Evolutionary conservation across 2,113 vertebrate genomes (phyloP), one percentile per base, ranked within the genome.

Genomic region (Proterorhinus semilunaris): DNA sequence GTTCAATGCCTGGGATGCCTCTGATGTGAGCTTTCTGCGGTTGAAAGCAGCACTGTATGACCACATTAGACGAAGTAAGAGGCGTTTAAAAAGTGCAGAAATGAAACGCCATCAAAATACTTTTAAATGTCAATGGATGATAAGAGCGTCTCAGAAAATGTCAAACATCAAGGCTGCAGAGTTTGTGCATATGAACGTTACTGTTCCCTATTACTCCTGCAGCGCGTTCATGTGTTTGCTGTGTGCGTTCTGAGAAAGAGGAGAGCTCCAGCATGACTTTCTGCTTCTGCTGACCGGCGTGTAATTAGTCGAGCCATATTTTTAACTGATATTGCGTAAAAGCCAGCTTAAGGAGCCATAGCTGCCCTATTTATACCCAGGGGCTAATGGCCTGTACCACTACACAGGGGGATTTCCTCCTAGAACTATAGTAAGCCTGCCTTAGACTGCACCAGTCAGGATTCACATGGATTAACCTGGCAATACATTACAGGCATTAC

Each of bases 241-340:
- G 72, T 62, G 10, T 17, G n/a, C 45, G 61, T 75, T 76, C 78
- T 72, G 65, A 70, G 69, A 61, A 74, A 72, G 61, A 77, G 16
- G 62, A 82, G 71, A 69, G 72, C 7, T 50, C 70, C 71, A 44
- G 78, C 57, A 77, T 68, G 75, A 64, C 51, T 81, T 79, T 86
- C 83, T 86, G 82, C 85, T 79, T 81, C 83, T 82, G 72, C 73
- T 87, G 86, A 88, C 85, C 84, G 81, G 85, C 75, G 73, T 84
- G 85, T 85, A 90, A 91, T 91, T 90, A 92, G 89, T 76, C 71
- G 62, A 87, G 89, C 88, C 87, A 92, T 92, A 91, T 92, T 91
- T 93, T 92, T 91, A 92, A 92, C 88, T 87, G 87, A 90, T 91
- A 88, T 81, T 90, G 89, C 85, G 83, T 90, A 88, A 92, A 92